These are phyloP conservation scores for Lymantria monacha DNA, from an alignment of 2,888 invertebrate genomes.

Conservation along the genomic window DNA sequence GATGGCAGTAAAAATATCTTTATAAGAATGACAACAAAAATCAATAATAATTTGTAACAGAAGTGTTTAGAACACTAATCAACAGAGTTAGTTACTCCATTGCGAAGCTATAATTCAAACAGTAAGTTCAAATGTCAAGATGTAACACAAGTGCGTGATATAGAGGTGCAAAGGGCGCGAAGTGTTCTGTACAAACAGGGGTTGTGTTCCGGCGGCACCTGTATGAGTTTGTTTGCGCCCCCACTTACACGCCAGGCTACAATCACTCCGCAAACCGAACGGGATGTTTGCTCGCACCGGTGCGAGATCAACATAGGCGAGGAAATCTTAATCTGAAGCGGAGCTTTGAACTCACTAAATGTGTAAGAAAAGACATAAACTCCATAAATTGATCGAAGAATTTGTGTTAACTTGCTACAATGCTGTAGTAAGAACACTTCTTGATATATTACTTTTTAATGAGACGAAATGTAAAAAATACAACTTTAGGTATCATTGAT, in stretches of 20 bases:
- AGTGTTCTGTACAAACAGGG: conserved; percentile 65
- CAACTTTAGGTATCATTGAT: too few relatives aligned
- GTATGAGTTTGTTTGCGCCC: conserved; percentile 68
- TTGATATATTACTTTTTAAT: background rate
- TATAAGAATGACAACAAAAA: too few relatives aligned
- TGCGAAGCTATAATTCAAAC: background rate
- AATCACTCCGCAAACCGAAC: conserved; percentile 66
- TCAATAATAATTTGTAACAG: too few relatives aligned
- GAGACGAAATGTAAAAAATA: background rate
- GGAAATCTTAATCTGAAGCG: conserved; percentile 69
- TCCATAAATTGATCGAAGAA: conserved; percentile 27
- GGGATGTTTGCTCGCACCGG: conserved; percentile 60
- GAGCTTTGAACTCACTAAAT: conserved; percentile 49
- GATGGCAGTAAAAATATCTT: too few relatives aligned
- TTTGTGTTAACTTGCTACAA: conserved; percentile 14
- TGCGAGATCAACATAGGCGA: conserved; percentile 53
- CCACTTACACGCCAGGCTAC: conserved; percentile 68
- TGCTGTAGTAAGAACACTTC: background rate
- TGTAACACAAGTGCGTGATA: conserved; percentile 28
- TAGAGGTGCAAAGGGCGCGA: conserved; percentile 39
- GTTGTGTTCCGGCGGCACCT: conserved; percentile 63
- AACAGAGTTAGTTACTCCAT: background rate
- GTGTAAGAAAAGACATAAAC: conserved; percentile 27
- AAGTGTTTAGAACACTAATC: too few relatives aligned
- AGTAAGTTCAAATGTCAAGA: conserved; percentile 55